phyloP scores from a whole-genome alignment of 2,797 vertebrate species.

The Hypotaenidia philippensis region DNA sequence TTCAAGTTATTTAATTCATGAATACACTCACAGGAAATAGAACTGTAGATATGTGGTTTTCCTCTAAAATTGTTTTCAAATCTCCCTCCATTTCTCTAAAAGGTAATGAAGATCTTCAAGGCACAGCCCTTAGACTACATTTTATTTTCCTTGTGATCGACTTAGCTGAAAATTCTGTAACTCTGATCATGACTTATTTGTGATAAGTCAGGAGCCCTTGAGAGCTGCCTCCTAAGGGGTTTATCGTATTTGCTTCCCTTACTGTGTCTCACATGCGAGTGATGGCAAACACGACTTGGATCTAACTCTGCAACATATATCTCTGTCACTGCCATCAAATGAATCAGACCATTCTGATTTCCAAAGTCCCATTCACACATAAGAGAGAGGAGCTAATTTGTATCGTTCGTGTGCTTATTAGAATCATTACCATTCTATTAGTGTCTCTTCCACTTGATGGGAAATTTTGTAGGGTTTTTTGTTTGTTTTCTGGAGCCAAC shows the following conservation, averaged over 20 bases:
- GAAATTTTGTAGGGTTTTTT: background rate
- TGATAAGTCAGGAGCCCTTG: background rate
- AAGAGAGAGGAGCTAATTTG: background rate
- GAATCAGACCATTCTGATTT: background rate
- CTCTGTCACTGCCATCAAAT: background rate
- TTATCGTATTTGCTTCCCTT: background rate
- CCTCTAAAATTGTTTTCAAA: background rate
- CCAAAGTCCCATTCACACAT: background rate
- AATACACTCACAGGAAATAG: background rate
- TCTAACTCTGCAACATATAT: background rate
- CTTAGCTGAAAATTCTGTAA: background rate
- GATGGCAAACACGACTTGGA: background rate
- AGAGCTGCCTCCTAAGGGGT: background rate
- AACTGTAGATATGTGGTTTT: background rate
- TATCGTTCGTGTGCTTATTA: background rate
- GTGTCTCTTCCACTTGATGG: background rate
- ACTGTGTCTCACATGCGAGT: rapidly evolving
- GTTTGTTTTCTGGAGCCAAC: background rate
- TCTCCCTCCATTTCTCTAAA: background rate
- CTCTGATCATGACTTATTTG: background rate
- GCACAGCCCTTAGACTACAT: background rate
- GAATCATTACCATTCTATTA: background rate
- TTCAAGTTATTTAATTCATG: background rate
- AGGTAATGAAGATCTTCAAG: background rate
- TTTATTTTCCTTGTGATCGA: background rate